Evolutionary conservation across 2,113 vertebrate species (phyloP), one percentile per base, ranked within the genome.

Genomic region (Fregata magnificens): DNA sequence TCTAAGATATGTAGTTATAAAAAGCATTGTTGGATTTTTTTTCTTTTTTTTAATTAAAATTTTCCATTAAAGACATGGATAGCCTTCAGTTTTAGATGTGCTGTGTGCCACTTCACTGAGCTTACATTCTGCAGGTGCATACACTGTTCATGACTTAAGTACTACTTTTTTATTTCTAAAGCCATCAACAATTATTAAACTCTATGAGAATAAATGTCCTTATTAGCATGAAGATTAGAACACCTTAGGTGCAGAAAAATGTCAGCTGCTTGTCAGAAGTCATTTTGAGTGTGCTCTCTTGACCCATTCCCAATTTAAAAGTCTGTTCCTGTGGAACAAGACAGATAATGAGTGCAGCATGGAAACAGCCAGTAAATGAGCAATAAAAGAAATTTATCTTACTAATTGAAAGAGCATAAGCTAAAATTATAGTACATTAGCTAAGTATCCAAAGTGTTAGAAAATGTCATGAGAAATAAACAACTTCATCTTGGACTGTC

Each of bases 191-290:
- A 88, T 92, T 94, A 95, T 94, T 96, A 94, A 85, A 85, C 19
- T 93, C 78, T 36, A 1, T 70, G 85, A 92, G 88, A 93, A 90
- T 88, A 89, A 93, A 85, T 86, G 86, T 81, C 79, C 90, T 92
- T 84, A 93, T 96, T 97, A 95, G 81, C 86, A 96, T 86, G 88
- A 95, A 90, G 93, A 95, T 96, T 91, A 95, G 84, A 96, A 93
- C 76, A 88, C 86, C 70, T 72, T 63, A 90, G 91, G 88, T 80
- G 29, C 88, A 95, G 76, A 74, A 61, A 92, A 77, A 89, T 89
- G 87, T 92, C 93, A 98, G 87, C 78, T 91, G 86, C 94, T 94
- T 95, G 95, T 97, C 96, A 97, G 83, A 86, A 97, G 90, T 72
- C 65, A 82, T 97, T 97, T 61, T 1, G 22, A 85, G 72, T 42